Percentiles rank a stretch among this genome's conserved stretches.
phyloP scores from a whole-genome alignment of 2,797 vertebrate genomes.

The Carapus acus region DNA sequence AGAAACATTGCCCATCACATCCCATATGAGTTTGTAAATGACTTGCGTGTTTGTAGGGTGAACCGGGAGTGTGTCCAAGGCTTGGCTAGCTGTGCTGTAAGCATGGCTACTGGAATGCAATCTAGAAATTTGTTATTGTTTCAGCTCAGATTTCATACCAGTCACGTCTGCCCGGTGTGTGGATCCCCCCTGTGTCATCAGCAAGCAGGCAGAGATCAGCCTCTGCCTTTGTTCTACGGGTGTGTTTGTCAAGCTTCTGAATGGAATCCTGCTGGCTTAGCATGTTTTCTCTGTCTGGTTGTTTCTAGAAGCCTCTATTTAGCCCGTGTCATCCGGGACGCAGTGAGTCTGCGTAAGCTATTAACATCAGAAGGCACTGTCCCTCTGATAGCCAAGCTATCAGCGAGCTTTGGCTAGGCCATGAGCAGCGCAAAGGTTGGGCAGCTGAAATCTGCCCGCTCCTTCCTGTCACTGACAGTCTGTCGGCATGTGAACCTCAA shows the following conservation, averaged over 20 bases:
- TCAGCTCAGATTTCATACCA: conserved; percentile 18
- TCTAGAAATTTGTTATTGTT: conserved; percentile 11
- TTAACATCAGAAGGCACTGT: conserved; percentile 51
- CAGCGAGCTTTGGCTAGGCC: conserved; percentile 49
- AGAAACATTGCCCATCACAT: conserved; percentile 9
- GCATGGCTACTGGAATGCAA: conserved; percentile 1
- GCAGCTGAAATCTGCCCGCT: conserved; percentile 71
- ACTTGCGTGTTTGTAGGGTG: conserved; percentile 8
- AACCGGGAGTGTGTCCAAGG: not conserved
- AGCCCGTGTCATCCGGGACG: conserved; percentile 48
- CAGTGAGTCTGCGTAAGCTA: conserved; percentile 41
- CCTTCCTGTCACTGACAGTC: conserved; percentile 74
- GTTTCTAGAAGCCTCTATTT: conserved; percentile 62
- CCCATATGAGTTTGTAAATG: conserved; percentile 23
- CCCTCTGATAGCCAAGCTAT: conserved; percentile 32
- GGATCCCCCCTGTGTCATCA: conserved; percentile 42
- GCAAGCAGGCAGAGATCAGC: conserved; percentile 44
- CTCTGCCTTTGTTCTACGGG: conserved; percentile 48
- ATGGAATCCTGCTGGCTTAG: conserved; percentile 62
- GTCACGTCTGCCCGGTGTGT: conserved; percentile 12
- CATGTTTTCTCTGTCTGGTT: conserved; percentile 59
- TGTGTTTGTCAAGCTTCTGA: conserved; percentile 63
- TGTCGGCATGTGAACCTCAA: conserved; percentile 68
- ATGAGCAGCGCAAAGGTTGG: conserved; percentile 60
- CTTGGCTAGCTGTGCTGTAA: not conserved